A percentile compares a stretch with the other conserved stretches of the same genome.
Conservation (phyloP, 2,797 vertebrate genomes). For the Glyptemys insculpta region DNA sequence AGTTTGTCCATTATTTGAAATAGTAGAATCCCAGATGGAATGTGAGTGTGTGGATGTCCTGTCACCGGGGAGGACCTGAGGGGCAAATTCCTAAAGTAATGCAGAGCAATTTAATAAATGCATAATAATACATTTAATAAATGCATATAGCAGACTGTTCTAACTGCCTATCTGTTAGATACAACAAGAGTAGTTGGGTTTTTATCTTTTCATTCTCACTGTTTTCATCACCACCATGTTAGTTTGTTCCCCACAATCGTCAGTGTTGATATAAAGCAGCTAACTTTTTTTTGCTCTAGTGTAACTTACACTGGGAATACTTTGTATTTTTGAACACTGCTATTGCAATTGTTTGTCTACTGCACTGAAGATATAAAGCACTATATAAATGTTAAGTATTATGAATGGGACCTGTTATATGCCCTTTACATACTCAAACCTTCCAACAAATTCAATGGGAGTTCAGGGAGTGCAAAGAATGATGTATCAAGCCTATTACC, state of each 20-base stretch:
- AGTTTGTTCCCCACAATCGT: neutral
- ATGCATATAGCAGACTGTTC: neutral
- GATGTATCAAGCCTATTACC: neutral
- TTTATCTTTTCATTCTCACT: neutral
- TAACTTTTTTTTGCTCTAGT: neutral
- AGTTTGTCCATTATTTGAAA: neutral
- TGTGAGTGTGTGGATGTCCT: neutral
- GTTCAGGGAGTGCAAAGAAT: neutral
- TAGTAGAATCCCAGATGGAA: neutral
- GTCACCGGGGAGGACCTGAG: neutral
- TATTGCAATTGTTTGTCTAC: neutral
- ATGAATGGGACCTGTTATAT: neutral
- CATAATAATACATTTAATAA: neutral
- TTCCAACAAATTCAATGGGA: neutral
- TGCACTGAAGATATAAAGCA: neutral
- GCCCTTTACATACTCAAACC: neutral
- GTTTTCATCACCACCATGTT: neutral
- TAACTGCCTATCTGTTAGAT: neutral
- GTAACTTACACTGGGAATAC: neutral
- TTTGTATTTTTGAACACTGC: neutral
- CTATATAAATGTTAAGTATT: neutral
- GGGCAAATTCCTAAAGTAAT: conserved; percentile 12
- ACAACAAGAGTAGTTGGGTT: neutral
- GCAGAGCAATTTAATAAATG: neutral
- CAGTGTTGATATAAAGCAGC: neutral